phyloP scores from a whole-genome alignment of 2,113 vertebrate genomes.

The Phalacrocorax pelagicus region DNA sequence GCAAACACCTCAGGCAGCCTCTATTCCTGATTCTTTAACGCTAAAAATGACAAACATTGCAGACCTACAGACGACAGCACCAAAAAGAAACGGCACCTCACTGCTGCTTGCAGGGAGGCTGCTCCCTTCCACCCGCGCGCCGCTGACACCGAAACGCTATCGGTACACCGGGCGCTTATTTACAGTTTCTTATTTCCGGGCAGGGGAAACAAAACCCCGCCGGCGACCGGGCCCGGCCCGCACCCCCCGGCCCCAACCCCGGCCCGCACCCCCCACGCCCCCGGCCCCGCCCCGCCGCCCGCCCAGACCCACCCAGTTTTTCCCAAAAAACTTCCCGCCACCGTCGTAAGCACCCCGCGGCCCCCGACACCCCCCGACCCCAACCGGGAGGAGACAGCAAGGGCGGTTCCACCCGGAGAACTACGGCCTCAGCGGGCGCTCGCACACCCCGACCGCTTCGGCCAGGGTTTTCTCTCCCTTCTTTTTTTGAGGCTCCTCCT shows the following conservation, averaged over 20 bases:
- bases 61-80: neutral
- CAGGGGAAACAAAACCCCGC: too few relatives aligned
- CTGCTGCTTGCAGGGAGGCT: neutral
- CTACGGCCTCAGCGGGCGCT: too few relatives aligned
- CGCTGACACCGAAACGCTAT: rapidly evolving
- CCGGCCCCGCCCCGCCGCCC: too few relatives aligned
- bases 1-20: neutral
- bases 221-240: too few relatives aligned
- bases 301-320: too few relatives aligned
- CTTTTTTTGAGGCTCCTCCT: neutral
- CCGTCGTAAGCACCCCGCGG: too few relatives aligned
- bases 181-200: neutral
- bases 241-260: neutral
- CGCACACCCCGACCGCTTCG: too few relatives aligned
- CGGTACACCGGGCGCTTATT: too few relatives aligned
- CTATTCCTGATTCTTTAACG: neutral
- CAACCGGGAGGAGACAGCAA: too few relatives aligned
- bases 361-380: too few relatives aligned
- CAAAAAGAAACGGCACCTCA: rapidly evolving
- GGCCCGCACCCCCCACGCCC: neutral
- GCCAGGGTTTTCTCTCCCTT: rapidly evolving
- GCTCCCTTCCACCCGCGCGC: neutral
- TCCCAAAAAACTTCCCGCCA: too few relatives aligned
- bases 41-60: neutral
- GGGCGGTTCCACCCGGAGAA: too few relatives aligned